These are phyloP conservation scores for Eudorcas thomsonii DNA, from an alignment of 2,113 vertebrate species.

Conservation along the genomic window DNA sequence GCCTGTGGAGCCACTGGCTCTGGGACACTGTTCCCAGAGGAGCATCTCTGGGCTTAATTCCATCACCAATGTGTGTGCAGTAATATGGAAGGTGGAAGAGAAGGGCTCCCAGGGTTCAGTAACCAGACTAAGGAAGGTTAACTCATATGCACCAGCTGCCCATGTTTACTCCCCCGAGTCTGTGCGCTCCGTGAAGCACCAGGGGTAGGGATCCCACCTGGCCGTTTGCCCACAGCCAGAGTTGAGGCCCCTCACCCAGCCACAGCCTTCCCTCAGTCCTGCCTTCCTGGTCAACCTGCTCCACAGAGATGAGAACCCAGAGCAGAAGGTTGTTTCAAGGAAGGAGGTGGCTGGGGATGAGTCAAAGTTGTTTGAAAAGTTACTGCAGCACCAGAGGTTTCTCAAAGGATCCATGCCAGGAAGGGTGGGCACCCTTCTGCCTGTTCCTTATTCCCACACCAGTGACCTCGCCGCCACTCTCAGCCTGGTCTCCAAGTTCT, in stretches of 20 bases:
- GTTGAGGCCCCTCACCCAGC: neutral
- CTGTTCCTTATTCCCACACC: neutral
- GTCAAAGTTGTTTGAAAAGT: neutral
- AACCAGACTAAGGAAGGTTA: neutral
- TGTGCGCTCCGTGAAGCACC: neutral
- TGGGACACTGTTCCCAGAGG: neutral
- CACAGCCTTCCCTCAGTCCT: neutral
- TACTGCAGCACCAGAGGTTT: neutral
- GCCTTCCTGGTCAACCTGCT: neutral
- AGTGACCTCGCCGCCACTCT: accelerated
- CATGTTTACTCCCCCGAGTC: neutral
- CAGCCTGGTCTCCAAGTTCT: neutral
- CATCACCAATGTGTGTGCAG: neutral
- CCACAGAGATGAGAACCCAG: neutral
- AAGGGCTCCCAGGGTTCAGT: neutral
- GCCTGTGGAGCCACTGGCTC: neutral
- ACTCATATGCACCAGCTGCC: neutral
- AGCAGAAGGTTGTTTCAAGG: neutral
- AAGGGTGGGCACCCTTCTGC: neutral
- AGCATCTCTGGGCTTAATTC: neutral
- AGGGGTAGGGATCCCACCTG: accelerated
- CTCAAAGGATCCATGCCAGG: neutral
- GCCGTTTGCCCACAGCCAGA: neutral
- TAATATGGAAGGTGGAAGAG: neutral
- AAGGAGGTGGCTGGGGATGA: neutral